Conservation (phyloP, 2,113 vertebrate genomes). For the Sitta europaea region DNA sequence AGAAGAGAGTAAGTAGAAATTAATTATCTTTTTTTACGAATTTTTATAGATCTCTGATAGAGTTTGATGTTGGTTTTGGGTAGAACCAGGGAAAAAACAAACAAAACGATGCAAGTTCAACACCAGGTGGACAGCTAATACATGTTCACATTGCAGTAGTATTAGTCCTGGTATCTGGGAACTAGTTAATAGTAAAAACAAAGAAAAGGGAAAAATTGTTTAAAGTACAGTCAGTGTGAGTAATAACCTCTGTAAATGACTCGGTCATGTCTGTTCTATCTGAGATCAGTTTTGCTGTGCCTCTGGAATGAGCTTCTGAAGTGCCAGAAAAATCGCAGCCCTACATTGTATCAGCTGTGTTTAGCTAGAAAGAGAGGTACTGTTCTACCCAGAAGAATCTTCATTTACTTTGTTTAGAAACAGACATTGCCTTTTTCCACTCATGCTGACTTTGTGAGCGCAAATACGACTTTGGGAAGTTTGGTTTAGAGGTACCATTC, state of each 20-base stretch:
- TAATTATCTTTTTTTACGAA: neutral
- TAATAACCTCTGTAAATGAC: neutral
- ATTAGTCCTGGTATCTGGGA: neutral
- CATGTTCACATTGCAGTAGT: rapidly evolving
- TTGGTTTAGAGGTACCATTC: neutral
- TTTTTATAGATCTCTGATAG: neutral
- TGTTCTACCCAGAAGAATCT: neutral
- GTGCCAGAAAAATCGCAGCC: neutral
- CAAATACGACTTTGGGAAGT: neutral
- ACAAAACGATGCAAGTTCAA: neutral
- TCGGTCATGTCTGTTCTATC: neutral
- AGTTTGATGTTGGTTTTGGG: neutral
- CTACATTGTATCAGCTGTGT: neutral
- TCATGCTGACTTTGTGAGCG: neutral
- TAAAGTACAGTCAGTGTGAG: neutral
- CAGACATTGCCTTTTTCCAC: neutral
- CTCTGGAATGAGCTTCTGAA: neutral
- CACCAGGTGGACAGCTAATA: neutral
- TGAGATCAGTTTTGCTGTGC: neutral
- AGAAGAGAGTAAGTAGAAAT: slow-evolving; percentile 89
- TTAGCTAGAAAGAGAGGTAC: neutral
- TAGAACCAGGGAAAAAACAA: neutral
- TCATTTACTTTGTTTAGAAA: neutral
- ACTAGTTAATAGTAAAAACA: neutral
- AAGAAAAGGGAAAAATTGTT: neutral